Conservation (phyloP, 2,888 invertebrate genomes). For the Ormyrus labotus region DNA sequence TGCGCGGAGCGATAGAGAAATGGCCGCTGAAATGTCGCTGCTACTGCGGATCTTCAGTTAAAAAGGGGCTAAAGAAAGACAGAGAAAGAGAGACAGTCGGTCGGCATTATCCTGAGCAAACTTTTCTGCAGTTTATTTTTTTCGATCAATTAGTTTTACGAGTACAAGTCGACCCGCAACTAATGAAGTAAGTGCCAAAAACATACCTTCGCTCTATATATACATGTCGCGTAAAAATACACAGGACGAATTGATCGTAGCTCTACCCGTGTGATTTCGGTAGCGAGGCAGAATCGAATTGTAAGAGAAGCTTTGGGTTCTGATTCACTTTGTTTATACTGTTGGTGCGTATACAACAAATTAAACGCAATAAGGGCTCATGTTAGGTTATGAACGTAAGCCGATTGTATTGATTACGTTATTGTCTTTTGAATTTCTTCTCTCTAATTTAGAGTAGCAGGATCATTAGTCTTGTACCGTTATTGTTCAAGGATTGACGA, state of each 20-base stretch:
- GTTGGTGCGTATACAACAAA: no score
- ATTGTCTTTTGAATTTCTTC: conserved; percentile 40
- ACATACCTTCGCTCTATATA: background rate
- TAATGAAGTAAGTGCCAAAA: conserved; percentile 42
- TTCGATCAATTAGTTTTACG: background rate
- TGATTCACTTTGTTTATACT: background rate
- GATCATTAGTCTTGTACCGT: conserved; percentile 23
- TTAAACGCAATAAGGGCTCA: conserved; percentile 16
- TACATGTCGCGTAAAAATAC: background rate
- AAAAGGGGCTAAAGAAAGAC: background rate
- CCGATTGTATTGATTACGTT: conserved; percentile 45
- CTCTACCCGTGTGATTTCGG: background rate
- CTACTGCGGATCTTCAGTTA: conserved; percentile 35
- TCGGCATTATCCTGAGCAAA: background rate
- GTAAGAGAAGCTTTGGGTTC: background rate
- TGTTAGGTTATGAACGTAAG: conserved; percentile 39
- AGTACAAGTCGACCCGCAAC: background rate
- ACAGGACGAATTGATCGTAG: conserved; percentile 29
- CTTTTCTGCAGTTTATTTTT: conserved; percentile 1
- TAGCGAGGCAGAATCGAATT: conserved; percentile 2
- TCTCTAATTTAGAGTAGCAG: background rate
- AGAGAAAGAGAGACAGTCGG: background rate
- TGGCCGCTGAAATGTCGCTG: conserved; percentile 54
- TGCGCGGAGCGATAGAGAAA: conserved; percentile 14
- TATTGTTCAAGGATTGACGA: background rate